Base-by-base conservation (phyloP, 2,113 vertebrate species). In the Misgurnus anguillicaudatus region DNA sequence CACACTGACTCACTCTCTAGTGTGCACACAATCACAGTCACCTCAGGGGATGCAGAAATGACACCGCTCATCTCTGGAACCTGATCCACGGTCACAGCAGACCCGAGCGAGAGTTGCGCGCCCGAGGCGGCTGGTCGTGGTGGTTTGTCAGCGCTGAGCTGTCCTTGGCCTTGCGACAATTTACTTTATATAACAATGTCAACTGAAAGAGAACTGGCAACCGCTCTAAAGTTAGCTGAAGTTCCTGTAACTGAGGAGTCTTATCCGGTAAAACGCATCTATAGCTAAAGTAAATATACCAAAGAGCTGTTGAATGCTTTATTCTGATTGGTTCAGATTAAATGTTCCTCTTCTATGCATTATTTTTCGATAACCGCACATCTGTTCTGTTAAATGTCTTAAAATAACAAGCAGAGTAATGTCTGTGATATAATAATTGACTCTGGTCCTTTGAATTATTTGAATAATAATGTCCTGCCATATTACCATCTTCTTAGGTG, bases 141-240 rank as follows among this genome's bases (percentile, higher is more conserved):
- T 7, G 53, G 42, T 78, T 21, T 9, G 21, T 51, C 63, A 10
- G 21, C 8, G 64, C 39, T 55, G 38, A 9, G 41, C 19, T 31
- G 42, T 77, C 48, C 75, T 82, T 78, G 51, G 31, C 42, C 75
- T 13, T n/a, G 53, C 48, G 75, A 68, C 5, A 45, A 60, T 72
- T 58, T 38, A 42, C n/a, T 42, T 72, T 72, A 72, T 39, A 0
- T 72, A 60, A 72, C 38, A 55, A 69, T 53, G 67, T 69, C 31
- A 71, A 71, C 48, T 71, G 51, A 72, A 57, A 42, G 70, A 21
- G 53, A 72, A 58, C 13, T 72, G 53, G 58, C 70, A 72, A 58
- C 70, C 14, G 53, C 1, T 5, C 70, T 72, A 58, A 72, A 60
- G 38, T 70, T 70, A 70, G 67, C 24, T 57, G 31, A 51, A 57